Percentiles rank a stretch among this genome's conserved stretches.
Conservation (phyloP, 2,888 invertebrate genomes). For the Nephrotoma appendiculata region DNA sequence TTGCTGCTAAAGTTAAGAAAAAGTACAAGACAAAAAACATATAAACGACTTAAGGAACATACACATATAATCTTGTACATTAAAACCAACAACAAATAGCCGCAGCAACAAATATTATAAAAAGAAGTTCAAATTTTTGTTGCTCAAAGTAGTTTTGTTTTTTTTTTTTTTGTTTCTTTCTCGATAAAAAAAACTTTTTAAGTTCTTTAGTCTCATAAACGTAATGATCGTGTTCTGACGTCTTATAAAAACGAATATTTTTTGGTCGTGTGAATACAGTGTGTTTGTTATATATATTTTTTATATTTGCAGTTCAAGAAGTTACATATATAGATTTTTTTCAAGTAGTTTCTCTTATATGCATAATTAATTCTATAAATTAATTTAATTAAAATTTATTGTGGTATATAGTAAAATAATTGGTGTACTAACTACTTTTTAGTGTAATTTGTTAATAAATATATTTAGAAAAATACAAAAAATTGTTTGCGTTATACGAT, state of each 20-base stretch:
- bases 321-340: no score
- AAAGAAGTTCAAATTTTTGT: conserved; percentile 1
- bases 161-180: not conserved
- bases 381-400: no score
- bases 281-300: not conserved
- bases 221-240: conserved; percentile 14
- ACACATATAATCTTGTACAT: not conserved
- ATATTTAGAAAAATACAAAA: not conserved
- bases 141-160: conserved; percentile 1
- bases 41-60: not conserved
- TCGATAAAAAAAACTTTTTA: conserved; percentile 3
- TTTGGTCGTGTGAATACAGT: not conserved
- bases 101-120: not conserved
- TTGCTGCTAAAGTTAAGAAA: not conserved
- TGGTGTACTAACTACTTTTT: no score
- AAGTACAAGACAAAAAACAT: not conserved
- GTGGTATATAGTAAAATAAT: no score
- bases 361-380: no score
- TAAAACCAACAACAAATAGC: not conserved
- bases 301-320: no score
- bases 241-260: not conserved
- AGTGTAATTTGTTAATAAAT: no score
- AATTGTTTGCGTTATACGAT: not conserved
- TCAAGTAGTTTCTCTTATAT: no score
- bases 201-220: conserved; percentile 15